phyloP scores from a whole-genome alignment of 2,113 vertebrate species.

The Cariama cristata region DNA sequence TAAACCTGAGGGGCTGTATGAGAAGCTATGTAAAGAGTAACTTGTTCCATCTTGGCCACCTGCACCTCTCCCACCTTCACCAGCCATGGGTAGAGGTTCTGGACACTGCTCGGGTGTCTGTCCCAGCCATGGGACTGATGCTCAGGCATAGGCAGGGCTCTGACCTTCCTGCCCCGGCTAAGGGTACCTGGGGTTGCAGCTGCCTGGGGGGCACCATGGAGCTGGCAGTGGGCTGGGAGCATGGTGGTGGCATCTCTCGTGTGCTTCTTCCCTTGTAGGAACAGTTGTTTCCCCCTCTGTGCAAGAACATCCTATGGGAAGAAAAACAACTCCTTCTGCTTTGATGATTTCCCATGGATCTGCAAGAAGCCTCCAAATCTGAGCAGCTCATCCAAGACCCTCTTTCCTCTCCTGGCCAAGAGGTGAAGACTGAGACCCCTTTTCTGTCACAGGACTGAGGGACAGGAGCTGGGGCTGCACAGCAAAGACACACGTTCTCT shows the following conservation, averaged over 20 bases:
- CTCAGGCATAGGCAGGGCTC: accelerated
- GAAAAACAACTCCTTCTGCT: accelerated
- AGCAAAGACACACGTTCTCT: neutral
- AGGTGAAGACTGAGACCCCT: neutral
- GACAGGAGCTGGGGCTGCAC: neutral
- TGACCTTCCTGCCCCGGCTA: neutral
- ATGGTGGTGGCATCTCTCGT: neutral
- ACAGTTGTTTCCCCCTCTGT: accelerated
- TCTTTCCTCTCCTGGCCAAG: neutral
- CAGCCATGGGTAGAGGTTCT: too few species aligned
- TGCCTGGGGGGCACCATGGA: accelerated
- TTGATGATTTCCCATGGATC: accelerated
- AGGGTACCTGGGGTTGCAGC: neutral
- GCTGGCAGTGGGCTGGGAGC: neutral
- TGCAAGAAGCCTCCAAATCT: neutral
- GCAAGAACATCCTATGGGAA: accelerated
- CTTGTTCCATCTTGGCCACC: neutral
- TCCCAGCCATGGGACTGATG: accelerated
- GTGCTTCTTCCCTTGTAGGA: neutral
- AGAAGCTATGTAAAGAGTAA: accelerated
- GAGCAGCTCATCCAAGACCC: neutral
- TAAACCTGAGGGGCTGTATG: accelerated
- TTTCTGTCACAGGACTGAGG: neutral
- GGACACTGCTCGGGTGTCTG: accelerated
- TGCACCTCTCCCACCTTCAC: neutral